These are phyloP conservation scores for Epistrophella euchroma DNA, from an alignment of 2,888 invertebrate genomes.

Conservation along the genomic window DNA sequence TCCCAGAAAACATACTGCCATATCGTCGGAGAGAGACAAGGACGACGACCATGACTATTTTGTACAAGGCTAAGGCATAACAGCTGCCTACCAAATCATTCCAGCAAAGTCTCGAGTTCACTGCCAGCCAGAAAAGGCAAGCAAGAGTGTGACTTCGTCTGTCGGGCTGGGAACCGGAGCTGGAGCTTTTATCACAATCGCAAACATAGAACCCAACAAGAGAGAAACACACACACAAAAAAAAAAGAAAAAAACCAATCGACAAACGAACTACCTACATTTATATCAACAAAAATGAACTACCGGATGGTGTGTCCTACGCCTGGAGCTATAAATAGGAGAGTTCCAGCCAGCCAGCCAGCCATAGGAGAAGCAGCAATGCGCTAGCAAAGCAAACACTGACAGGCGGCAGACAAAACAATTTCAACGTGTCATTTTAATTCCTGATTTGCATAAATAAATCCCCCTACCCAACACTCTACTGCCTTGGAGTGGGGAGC, in stretches of 20 bases:
- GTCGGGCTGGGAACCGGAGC: constrained; percentile 14
- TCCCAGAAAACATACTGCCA: constrained; percentile 71
- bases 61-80: constrained; percentile 18
- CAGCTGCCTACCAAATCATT: constrained; percentile 59
- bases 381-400: constrained; percentile 74
- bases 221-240: constrained; percentile 19
- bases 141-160: constrained; percentile 51
- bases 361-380: constrained; percentile 56
- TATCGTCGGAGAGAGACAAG: background rate
- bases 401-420: constrained; percentile 76
- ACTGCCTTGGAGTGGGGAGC: background rate
- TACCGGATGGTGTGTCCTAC: constrained; percentile 73
- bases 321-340: constrained; percentile 59
- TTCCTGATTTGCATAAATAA: constrained; percentile 76
- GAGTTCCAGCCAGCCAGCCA: constrained; percentile 8
- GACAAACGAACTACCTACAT: constrained; percentile 54
- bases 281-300: constrained; percentile 75
- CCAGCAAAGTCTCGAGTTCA: constrained; percentile 60
- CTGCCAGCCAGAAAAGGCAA: constrained; percentile 39
- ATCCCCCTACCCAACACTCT: constrained; percentile 48
- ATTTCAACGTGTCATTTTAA: constrained; percentile 76
- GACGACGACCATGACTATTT: constrained; percentile 15
- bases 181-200: constrained; percentile 73
- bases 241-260: background rate
- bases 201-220: constrained; percentile 52